Evolutionary conservation across 2,113 vertebrate species (phyloP), one percentile per base, ranked within the genome.

Genomic region (Triplophysa tibetana): DNA sequence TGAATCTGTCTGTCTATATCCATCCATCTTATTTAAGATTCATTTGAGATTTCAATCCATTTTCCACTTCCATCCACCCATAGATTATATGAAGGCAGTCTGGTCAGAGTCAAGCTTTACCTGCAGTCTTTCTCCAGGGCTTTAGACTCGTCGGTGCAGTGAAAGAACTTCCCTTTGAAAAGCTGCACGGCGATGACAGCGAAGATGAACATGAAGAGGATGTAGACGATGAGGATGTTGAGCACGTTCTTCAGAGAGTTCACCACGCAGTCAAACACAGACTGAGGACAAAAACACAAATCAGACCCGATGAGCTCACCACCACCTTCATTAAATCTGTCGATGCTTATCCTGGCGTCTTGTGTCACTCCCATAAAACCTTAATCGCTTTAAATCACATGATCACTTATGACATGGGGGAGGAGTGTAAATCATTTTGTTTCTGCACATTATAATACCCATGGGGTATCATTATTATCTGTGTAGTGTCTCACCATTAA

Each of bases 141-240:
- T 86, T 99, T 99, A 2, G 98, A 99, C 86, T 98, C 95, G 0
- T 99, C 98, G 0, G 97, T 98, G 93, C 98, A 98, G 90, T 98
- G 98, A 91, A 99, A 99, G 86, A 99, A 99, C 76, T 96, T 96
- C 10, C 98, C 98, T 84, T 99, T 99, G 89, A 99, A 99, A 82
- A 99, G 96, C 90, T 99, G 98, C 81, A 99, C 98, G 0, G 98
- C 98, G 5, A 99, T 97, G 72, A 99, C 98, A 0, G 97, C 97
- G 2, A 99, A 99, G 86, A 99, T 99, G 93, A 99, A 98, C 98
- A 99, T 99, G 93, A 99, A 99, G 86, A 99, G 97, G 89, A 98
- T 94, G 90, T 99, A 99, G 75, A 99, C 98, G 0, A 98, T 95
- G 83, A 99, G 94, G 90, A 99, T 99, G 86, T 99, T 99, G 75